These are phyloP conservation scores for Perizoma flavofasciatum DNA, from an alignment of 2,888 invertebrate genomes.

Conservation along the genomic window DNA sequence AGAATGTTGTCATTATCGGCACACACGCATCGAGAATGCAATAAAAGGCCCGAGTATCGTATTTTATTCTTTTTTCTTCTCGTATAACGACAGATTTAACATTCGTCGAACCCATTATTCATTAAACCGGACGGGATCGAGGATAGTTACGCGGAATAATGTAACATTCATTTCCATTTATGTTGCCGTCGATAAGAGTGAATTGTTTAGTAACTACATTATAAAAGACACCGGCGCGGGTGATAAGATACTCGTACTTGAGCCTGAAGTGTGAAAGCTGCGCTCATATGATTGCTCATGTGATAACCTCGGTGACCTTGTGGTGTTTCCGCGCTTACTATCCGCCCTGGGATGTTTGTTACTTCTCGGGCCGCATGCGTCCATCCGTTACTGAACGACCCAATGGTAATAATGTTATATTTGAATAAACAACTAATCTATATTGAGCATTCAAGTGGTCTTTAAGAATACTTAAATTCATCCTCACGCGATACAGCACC, in stretches of 20 bases:
- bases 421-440: slow-evolving; percentile 40
- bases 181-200: slow-evolving; percentile 40
- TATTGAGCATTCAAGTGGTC: slow-evolving; percentile 40
- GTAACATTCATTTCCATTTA: slow-evolving; percentile 41
- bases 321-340: slow-evolving; percentile 53
- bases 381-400: slow-evolving; percentile 23
- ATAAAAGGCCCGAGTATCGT: slow-evolving; percentile 64
- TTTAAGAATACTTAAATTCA: slow-evolving; percentile 52
- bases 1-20: slow-evolving; percentile 80
- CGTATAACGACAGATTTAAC: slow-evolving; percentile 60
- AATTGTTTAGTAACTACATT: slow-evolving; percentile 35
- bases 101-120: slow-evolving; percentile 44
- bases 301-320: slow-evolving; percentile 74
- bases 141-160: slow-evolving; percentile 51
- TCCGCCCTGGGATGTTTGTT: slow-evolving; percentile 38
- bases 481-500: slow-evolving; percentile 52
- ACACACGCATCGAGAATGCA: slow-evolving; percentile 73
- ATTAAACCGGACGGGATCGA: slow-evolving; percentile 33
- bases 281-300: slow-evolving; percentile 43
- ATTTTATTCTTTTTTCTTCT: slow-evolving; percentile 53
- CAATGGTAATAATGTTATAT: slow-evolving; percentile 10
- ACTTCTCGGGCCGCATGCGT: slow-evolving; percentile 23
- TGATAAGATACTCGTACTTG: slow-evolving; percentile 51
- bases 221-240: slow-evolving; percentile 51
- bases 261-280: slow-evolving; percentile 61